A percentile compares a stretch with the other conserved stretches of the same genome.
These are phyloP conservation scores for Phalanger gymnotis DNA, from an alignment of 2,797 vertebrate genomes.

Conservation along the genomic window DNA sequence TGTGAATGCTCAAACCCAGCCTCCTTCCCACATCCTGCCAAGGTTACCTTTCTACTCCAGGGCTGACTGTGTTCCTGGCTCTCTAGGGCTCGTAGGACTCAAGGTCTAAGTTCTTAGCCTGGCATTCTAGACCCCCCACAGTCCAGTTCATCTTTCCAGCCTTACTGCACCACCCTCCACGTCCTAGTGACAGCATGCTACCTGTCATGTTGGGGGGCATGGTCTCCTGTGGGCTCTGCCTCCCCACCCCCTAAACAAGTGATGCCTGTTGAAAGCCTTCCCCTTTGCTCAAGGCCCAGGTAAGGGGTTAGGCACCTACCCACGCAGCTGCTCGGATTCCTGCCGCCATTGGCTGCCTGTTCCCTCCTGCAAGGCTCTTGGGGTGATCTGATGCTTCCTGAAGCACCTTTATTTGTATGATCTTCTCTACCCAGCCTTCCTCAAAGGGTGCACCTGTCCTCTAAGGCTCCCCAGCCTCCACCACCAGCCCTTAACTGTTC, in stretches of 20 bases:
- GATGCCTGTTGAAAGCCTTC: not conserved
- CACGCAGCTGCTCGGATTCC: not conserved
- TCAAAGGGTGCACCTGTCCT: too few species aligned
- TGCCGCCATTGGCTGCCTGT: not conserved
- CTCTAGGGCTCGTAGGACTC: not conserved
- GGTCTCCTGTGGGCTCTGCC: not conserved
- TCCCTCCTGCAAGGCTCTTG: not conserved
- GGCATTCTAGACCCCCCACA: not conserved
- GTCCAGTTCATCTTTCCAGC: not conserved
- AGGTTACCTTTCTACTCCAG: not conserved
- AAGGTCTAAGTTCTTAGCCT: not conserved
- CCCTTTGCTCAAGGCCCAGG: not conserved
- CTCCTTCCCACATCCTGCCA: not conserved
- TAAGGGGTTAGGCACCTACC: not conserved
- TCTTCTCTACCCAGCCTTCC: not conserved
- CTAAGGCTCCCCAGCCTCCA: not conserved
- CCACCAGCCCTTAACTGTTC: not conserved
- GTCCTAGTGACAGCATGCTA: not conserved
- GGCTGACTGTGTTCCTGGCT: not conserved
- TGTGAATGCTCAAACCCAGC: not conserved
- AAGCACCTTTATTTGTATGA: not conserved
- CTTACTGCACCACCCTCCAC: not conserved
- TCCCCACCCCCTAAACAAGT: not conserved
- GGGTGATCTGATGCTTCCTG: not conserved
- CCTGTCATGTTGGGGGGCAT: not conserved